A percentile compares a stretch with the other conserved stretches of the same genome.
phyloP scores from a whole-genome alignment of 2,113 vertebrate species.

The Carassius carassius region DNA sequence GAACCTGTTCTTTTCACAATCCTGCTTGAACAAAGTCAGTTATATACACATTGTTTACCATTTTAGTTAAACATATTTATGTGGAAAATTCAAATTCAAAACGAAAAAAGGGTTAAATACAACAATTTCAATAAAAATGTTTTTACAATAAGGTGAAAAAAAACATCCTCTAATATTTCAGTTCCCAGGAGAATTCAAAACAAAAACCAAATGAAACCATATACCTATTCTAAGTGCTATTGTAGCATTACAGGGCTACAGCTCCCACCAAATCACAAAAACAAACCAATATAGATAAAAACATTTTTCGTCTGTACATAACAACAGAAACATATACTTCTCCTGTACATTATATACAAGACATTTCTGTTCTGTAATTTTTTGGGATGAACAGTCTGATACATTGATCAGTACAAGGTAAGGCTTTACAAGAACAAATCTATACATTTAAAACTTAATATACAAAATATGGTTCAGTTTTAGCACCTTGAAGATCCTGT shows the following conservation, averaged over 20 bases:
- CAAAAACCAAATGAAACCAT: too few species aligned
- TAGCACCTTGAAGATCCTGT: slow-evolving; percentile 83
- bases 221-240: slow-evolving; percentile 1
- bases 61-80: too few species aligned
- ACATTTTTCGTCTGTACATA: background rate
- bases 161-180: slow-evolving; percentile 23
- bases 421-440: slow-evolving; percentile 82
- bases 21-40: background rate
- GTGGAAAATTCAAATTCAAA: too few species aligned
- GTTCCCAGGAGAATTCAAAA: too few species aligned
- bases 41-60: too few species aligned
- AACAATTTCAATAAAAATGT: too few species aligned
- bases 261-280: background rate
- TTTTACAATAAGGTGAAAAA: too few species aligned
- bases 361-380: slow-evolving; percentile 69
- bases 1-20: slow-evolving; percentile 61
- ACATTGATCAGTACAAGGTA: slow-evolving; percentile 78
- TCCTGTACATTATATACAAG: slow-evolving; percentile 69
- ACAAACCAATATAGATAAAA: slow-evolving; percentile 6
- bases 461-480: slow-evolving; percentile 84
- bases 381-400: slow-evolving; percentile 73
- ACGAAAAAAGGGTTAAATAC: too few species aligned
- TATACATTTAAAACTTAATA: slow-evolving; percentile 77
- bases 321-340: slow-evolving; percentile 65
- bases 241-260: slow-evolving; percentile 34